Evolutionary conservation across 1,140 invertebrate genomes (phyloP).

Genomic region (Battus philenor): DNA sequence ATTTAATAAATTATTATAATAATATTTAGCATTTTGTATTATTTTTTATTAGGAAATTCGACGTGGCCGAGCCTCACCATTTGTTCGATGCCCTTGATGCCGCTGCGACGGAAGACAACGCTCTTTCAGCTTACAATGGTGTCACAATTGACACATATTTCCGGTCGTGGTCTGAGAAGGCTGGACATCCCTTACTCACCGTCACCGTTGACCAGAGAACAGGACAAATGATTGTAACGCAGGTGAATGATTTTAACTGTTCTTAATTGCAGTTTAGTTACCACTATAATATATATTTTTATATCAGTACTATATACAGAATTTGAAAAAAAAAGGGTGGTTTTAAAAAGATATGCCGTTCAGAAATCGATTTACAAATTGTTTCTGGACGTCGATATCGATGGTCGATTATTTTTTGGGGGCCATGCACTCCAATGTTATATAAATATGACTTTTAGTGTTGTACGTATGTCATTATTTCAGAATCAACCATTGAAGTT

Average conservation of each 20-base stretch:
- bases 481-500: too few relatives aligned
- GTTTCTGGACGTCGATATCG: too few relatives aligned
- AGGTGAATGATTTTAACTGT: constrained; percentile 63
- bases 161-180: constrained; percentile 83
- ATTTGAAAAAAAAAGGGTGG: too few relatives aligned
- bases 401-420: too few relatives aligned
- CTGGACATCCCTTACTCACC: constrained; percentile 81
- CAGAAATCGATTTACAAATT: too few relatives aligned
- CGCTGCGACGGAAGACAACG: constrained; percentile 62
- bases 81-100: constrained; percentile 81
- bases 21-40: constrained; percentile 5
- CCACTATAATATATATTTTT: too few relatives aligned
- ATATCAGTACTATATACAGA: too few relatives aligned
- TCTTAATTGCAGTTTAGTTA: too few relatives aligned
- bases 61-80: constrained; percentile 80
- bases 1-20: constrained; percentile 3
- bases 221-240: constrained; percentile 60
- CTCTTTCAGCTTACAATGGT: constrained; percentile 34
- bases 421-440: too few relatives aligned
- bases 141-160: constrained; percentile 74
- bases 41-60: constrained; percentile 47
- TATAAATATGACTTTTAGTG: too few relatives aligned
- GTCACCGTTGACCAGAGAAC: constrained; percentile 69
- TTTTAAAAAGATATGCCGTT: too few relatives aligned
- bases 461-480: too few relatives aligned